These are phyloP conservation scores for Meandrusa payeni DNA, from an alignment of 2,888 invertebrate species.

Conservation along the genomic window DNA sequence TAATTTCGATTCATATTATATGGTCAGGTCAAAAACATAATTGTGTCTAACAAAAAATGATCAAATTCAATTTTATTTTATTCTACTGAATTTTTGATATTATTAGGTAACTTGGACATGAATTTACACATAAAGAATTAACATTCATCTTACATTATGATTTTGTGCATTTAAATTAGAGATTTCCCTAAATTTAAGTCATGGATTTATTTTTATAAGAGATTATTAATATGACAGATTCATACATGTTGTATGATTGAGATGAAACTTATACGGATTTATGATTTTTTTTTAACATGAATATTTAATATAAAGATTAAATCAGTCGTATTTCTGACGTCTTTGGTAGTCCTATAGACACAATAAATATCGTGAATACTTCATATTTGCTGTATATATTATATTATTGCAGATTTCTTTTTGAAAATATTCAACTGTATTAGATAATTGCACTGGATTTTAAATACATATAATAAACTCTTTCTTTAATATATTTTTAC, in stretches of 20 bases:
- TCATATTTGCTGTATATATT: conserved; percentile 32
- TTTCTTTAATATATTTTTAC: conserved; percentile 52
- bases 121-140: conserved; percentile 31
- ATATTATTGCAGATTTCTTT: conserved; percentile 28
- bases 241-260: conserved; percentile 19
- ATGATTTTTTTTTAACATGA: conserved; percentile 30
- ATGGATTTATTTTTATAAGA: conserved; percentile 18
- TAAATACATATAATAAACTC: conserved; percentile 46
- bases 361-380: conserved; percentile 34
- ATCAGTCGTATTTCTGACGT: conserved; percentile 52
- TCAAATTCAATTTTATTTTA: no score
- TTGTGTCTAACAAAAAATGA: no score
- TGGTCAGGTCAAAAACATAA: conserved; percentile 28
- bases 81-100: no score
- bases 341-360: conserved; percentile 62
- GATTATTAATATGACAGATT: conserved; percentile 11
- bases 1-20: conserved; percentile 54
- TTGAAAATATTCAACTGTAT: conserved; percentile 36
- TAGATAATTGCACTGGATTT: conserved; percentile 66
- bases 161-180: conserved; percentile 55
- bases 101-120: conserved; percentile 15
- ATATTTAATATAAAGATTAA: conserved; percentile 37
- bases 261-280: conserved; percentile 22
- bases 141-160: conserved; percentile 41
- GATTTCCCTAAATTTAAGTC: conserved; percentile 18